Evolutionary conservation across 2,797 vertebrate genomes (phyloP).

Genomic region (Gymnoscopelus braueri): DNA sequence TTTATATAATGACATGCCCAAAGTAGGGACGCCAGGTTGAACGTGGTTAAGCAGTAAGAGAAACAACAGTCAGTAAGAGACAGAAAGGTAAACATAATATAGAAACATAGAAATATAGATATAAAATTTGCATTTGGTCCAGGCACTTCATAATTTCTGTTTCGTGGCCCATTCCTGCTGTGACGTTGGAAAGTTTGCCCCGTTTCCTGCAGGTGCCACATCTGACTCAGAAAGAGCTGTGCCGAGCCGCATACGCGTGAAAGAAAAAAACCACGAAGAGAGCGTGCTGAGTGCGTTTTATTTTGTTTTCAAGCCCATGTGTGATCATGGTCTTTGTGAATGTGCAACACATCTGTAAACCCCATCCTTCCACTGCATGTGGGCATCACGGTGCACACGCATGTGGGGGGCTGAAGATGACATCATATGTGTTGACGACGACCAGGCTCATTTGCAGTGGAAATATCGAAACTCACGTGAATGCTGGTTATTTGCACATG

Average conservation of each 20-base stretch:
- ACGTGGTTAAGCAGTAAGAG: constrained; percentile 5
- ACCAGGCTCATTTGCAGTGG: neutral
- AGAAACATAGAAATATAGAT: too few relatives aligned
- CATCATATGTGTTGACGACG: neutral
- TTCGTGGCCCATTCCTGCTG: neutral
- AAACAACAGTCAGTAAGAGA: constrained; percentile 5
- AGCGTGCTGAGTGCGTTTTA: neutral
- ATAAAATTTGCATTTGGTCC: too few relatives aligned
- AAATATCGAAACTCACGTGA: neutral
- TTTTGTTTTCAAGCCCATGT: constrained; percentile 8
- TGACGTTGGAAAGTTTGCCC: neutral
- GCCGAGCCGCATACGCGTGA: neutral
- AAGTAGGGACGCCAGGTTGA: too few relatives aligned
- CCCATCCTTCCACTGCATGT: neutral
- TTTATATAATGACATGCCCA: too few relatives aligned
- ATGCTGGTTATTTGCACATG: neutral
- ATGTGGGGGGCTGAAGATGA: neutral
- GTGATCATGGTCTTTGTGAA: constrained; percentile 9
- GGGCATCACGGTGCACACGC: too few relatives aligned
- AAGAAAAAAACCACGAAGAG: neutral
- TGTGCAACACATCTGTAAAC: constrained; percentile 4
- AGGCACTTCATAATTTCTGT: neutral
- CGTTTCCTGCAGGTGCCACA: constrained; percentile 35
- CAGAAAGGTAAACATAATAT: neutral
- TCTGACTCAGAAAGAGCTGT: constrained; percentile 28